Conservation (phyloP, 2,888 invertebrate species). For the Malacosoma neustria region DNA sequence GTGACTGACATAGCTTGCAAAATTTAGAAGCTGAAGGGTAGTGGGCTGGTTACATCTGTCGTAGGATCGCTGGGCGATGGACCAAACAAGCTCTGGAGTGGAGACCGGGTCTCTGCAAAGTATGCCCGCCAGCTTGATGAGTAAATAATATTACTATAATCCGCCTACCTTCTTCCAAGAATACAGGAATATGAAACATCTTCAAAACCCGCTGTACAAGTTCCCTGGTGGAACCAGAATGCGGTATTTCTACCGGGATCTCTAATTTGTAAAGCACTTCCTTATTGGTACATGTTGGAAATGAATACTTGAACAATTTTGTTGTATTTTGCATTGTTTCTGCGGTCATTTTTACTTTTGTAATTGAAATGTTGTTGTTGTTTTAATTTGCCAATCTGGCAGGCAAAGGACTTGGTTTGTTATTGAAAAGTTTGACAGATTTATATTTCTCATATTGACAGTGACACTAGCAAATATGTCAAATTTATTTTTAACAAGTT, state of each 20-base stretch:
- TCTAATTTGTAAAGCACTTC: conserved; percentile 70
- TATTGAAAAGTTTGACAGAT: neutral
- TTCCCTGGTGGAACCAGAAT: conserved; percentile 75
- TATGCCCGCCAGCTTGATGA: neutral
- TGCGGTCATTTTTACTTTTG: conserved; percentile 36
- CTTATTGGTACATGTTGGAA: conserved; percentile 74
- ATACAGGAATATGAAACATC: conserved; percentile 81
- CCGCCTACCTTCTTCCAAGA: conserved; percentile 76
- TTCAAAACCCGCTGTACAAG: conserved; percentile 78
- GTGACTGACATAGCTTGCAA: too few relatives aligned
- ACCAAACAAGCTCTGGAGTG: too few relatives aligned
- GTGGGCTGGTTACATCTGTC: too few relatives aligned
- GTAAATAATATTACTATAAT: neutral
- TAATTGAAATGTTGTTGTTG: neutral
- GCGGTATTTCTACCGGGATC: conserved; percentile 78
- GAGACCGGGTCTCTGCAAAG: too few relatives aligned
- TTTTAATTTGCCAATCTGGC: too few relatives aligned
- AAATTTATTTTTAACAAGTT: neutral
- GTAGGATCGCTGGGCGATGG: too few relatives aligned
- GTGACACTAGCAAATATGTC: neutral
- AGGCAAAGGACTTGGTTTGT: too few relatives aligned
- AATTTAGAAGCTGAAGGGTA: too few relatives aligned
- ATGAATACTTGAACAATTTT: conserved; percentile 64
- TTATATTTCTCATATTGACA: too few relatives aligned
- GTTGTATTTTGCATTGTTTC: conserved; percentile 35